Conservation (phyloP, 2,888 invertebrate genomes). For the Habrosyne pyritoides region DNA sequence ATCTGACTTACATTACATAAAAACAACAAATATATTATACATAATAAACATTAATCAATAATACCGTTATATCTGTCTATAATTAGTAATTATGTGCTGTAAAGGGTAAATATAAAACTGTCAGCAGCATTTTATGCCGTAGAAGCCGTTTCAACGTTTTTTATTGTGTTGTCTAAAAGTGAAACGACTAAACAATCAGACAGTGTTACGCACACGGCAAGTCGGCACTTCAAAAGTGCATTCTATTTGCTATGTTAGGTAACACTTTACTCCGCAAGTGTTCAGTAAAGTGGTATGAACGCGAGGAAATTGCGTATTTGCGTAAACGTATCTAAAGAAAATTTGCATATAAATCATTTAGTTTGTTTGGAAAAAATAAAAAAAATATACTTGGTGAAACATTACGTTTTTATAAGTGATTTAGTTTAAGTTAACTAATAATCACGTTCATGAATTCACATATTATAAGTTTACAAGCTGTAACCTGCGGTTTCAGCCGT, state of each 20-base stretch:
- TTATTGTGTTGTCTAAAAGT: conserved; percentile 46
- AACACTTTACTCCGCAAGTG: conserved; percentile 11
- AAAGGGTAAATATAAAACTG: conserved; percentile 16
- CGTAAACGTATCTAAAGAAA: not conserved
- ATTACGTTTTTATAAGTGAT: not conserved
- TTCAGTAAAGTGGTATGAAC: not conserved
- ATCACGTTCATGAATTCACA: too few relatives aligned
- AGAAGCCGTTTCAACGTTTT: conserved; percentile 23
- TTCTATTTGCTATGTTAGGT: conserved; percentile 31
- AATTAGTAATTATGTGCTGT: not conserved
- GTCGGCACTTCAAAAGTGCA: conserved; percentile 26
- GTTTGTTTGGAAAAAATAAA: not conserved
- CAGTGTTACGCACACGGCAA: conserved; percentile 31
- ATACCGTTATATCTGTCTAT: too few relatives aligned
- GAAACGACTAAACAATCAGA: conserved; percentile 45
- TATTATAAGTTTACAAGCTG: too few relatives aligned
- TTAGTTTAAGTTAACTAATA: not conserved
- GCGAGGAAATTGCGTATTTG: conserved; percentile 3
- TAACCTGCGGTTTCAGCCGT: too few relatives aligned
- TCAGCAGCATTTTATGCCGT: conserved; percentile 30
- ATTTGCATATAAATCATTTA: not conserved
- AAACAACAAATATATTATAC: too few relatives aligned
- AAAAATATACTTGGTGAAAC: not conserved
- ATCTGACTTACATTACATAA: too few relatives aligned
- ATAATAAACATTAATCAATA: not conserved